These are phyloP conservation scores for Luscinia luscinia DNA, from an alignment of 2,797 vertebrate genomes.

Conservation along the genomic window DNA sequence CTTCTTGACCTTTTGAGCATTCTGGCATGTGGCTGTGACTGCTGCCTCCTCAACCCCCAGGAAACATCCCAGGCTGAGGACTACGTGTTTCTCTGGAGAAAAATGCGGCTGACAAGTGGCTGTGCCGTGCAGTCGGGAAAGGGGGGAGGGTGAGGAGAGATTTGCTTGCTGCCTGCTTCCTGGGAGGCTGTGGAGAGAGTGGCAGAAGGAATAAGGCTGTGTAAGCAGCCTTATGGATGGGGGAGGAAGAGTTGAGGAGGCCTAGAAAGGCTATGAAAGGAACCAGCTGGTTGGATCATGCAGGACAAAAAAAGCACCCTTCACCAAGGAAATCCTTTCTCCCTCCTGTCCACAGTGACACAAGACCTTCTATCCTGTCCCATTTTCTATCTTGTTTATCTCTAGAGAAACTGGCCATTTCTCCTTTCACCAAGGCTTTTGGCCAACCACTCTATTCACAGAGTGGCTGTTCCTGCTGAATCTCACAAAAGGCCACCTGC, in stretches of 20 bases:
- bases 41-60: conserved; percentile 26
- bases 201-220: neutral
- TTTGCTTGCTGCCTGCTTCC: neutral
- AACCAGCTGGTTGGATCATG: neutral
- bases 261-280: neutral
- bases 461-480: neutral
- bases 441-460: neutral
- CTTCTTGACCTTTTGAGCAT: conserved; percentile 8
- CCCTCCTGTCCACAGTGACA: neutral
- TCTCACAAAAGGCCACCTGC: neutral
- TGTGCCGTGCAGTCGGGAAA: neutral
- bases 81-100: neutral
- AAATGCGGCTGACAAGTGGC: neutral
- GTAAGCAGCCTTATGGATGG: neutral
- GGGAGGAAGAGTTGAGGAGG: neutral
- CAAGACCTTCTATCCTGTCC: neutral
- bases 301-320: neutral
- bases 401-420: neutral
- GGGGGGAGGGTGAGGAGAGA: neutral
- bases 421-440: neutral
- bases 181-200: neutral
- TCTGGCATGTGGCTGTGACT: neutral
- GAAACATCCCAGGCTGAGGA: neutral
- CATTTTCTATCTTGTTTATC: neutral
- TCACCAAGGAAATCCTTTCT: neutral